Conservation (phyloP, 2,888 invertebrate species). For the Cheilosia scutellata region DNA sequence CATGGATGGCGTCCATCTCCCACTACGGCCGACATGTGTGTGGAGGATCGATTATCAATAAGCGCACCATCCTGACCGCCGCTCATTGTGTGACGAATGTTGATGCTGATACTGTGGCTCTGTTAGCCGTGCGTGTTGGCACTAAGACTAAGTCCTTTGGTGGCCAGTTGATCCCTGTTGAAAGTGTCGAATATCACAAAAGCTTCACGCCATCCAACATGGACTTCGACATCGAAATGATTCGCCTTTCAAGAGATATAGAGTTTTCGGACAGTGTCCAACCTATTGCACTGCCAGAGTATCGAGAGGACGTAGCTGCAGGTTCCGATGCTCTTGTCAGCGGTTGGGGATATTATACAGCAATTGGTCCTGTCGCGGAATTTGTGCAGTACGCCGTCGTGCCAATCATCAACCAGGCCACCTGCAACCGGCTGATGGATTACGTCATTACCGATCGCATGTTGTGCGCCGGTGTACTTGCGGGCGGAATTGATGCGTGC, state of each 20-base stretch:
- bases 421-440: conserved; percentile 81
- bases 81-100: conserved; percentile 80
- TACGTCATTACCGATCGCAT: conserved; percentile 84
- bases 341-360: conserved; percentile 80
- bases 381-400: conserved; percentile 78
- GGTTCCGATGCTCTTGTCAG: conserved; percentile 78
- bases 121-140: conserved; percentile 79
- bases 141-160: conserved; percentile 74
- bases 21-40: conserved; percentile 78
- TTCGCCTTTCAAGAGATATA: conserved; percentile 85
- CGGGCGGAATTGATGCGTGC: conserved; percentile 84
- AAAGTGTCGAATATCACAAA: conserved; percentile 75
- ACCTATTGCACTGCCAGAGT: conserved; percentile 80
- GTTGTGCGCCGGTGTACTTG: conserved; percentile 86
- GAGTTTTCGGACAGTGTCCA: conserved; percentile 82
- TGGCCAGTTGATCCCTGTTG: conserved; percentile 75
- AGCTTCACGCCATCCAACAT: conserved; percentile 80
- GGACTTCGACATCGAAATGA: conserved; percentile 86
- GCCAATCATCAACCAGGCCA: conserved; percentile 77
- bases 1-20: conserved; percentile 81
- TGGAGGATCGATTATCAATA: conserved; percentile 81
- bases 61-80: conserved; percentile 82
- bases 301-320: conserved; percentile 72
- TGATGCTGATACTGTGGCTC: background rate
- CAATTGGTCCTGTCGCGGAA: conserved; percentile 65